Base-by-base conservation (phyloP, 2,113 vertebrate genomes). In the Mesocricetus auratus region DNA sequence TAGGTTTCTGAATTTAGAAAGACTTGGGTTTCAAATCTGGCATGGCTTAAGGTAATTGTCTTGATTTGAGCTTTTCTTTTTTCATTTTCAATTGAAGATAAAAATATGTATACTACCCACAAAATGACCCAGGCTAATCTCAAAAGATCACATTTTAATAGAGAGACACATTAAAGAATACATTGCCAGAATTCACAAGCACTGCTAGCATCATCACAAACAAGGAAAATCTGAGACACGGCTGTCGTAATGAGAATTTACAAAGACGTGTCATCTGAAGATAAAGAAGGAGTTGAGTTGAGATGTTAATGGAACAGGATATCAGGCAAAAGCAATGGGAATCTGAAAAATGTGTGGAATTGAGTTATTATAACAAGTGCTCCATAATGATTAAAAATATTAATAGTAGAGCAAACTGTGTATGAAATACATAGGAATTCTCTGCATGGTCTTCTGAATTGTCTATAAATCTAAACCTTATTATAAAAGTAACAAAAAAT, bases 381-480 rank as follows among this genome's bases (percentile, higher is more conserved):
- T 31, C 53, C 11, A 71, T 26, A 79, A 7, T 29, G 68, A 64
- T 60, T 6, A 53, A 45, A 93, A 91, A 81, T 81, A 53, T 75
- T 92, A 91, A 93, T 58, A 92, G 74, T 8, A 90, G 69, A n/a
- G 33, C 31, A 86, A 77, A 91, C 17, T n/a, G 11, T 2, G 4
- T 69, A 31, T 62, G 17, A 24, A 50, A 7, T 79, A 53, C 31
- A 15, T 50, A 33, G 2, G 19, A 89, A 94, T 50, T 69, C 77
- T 53, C 53, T 16, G 31, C 5, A 45, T 29, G 21, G 50, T 60
- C 15, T 81, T 82, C 60, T 86, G n/a, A 47, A 56, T 66, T 82
- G 88, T 90, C 45, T 95, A 19, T 36, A 87, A 86, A 91, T 75
- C 26, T 97, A 69, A 95, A 56, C 33, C 9, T 64, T 7, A 74